Base-by-base conservation (phyloP, 2,113 vertebrate genomes). In the Benthochromis sp. region DNA sequence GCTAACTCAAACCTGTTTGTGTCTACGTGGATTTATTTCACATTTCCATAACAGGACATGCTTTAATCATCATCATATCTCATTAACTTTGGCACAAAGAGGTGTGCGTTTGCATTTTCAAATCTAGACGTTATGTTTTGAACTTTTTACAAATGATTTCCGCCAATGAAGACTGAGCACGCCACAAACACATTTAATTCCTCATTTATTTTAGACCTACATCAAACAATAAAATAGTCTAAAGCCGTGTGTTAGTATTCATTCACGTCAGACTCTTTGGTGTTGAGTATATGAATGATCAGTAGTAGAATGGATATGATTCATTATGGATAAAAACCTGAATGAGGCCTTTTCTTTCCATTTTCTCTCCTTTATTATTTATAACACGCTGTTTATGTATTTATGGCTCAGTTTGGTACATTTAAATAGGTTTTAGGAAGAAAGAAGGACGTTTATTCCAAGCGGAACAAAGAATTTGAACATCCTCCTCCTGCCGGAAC, bases 151-250 rank as follows among this genome's bases (percentile, higher is more conserved):
- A 10, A 61, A 61, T 34, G 9, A 63, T 61, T 63, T 34, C 9
- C 29, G 0, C 29, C 1, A 0, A 63, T 63, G 16, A 63, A 3
- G 16, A 63, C 59, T 34, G 9, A 63, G 17, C 0, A 31, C 5
- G 1, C 5, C 29, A 63, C 14, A 31, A 2, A 31, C 57, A 59
- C 14, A 31, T 6, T 61, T 63, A 63, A 61, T 61, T 31, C 5
- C 57, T 61, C 14, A 0, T 61, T 61, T 31, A 16, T 29, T 29
- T 0, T 59, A 29, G 4, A 59, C 55, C 13, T 1, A 3, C 2
- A 24, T 21, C 10, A 55, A 55, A 0, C 10, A 55, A 3, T 12
- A 24, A 55, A 24, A 0, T 13, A 21, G 0, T 12, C 0, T 54
- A 3, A 7, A 55, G n/a, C 53, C 10, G 53, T 55, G 53, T 24